Evolutionary conservation across 2,113 vertebrate genomes (phyloP), one percentile per base, ranked within the genome.

Genomic region (Thamnophis sirtalis): DNA sequence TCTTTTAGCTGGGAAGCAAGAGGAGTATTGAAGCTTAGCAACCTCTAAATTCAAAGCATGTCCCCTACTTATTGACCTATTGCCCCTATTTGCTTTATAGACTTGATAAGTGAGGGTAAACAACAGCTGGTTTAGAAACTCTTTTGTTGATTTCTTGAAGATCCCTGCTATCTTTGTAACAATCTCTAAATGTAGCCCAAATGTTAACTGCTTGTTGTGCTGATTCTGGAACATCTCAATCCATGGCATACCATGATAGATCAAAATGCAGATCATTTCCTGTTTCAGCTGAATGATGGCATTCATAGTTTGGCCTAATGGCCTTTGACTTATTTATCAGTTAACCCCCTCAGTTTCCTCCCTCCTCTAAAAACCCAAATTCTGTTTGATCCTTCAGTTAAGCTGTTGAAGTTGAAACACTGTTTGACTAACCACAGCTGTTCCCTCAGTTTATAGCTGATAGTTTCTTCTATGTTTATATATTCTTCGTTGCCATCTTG

Each of bases 281-380:
- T 92, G 91, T 92, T 92, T 84, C 56, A 91, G 49, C 68, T 33
- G 38, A 92, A 84, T 89, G 56, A 55, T 89, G 68, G 88, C 68
- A 92, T 89, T 89, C 91, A 89, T 49, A 80, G 87, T 84, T 89
- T 92, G 87, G 28, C 91, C 43, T 84, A 33, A 22, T 84, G 68
- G 38, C 91, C 91, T 92, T 92, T 92, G 91, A 58, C 91, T 89
- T 89, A n/a, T 50, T 92, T 89, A 92, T 92, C 87, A 92, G 53
- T 84, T 84, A 56, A 56, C 91, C 87, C 43, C 84, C 53, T 87
- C 9, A 9, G 54, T 92, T 88, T 26, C 38, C 19, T 87, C 91
- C 58, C 48, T 89, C 43, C 43, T 84, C 73, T 84, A 84, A 92
- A 58, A 89, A 58, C 58, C 11, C 26, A 56, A 56, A 89, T 92